A percentile compares a stretch with the other conserved stretches of the same genome.
Evolutionary conservation across 2,888 invertebrate genomes (phyloP).

Genomic region (Dasypolia templi): DNA sequence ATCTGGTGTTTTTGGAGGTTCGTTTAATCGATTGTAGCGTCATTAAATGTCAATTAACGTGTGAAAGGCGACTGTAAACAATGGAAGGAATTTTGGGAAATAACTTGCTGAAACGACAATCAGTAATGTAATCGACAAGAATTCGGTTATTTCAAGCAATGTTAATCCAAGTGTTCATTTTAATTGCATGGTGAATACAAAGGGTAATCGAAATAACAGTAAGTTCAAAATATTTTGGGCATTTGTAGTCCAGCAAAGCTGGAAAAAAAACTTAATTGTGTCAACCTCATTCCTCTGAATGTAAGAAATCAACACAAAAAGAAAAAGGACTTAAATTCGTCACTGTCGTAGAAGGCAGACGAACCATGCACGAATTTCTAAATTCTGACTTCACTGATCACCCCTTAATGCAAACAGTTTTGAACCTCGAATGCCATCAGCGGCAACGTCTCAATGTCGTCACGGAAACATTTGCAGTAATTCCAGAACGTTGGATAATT

Average conservation of each 20-base stretch:
- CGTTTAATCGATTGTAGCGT: constrained; percentile 6
- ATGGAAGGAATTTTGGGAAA: neutral
- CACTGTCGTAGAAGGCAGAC: neutral
- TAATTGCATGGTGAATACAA: neutral
- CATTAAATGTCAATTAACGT: constrained; percentile 27
- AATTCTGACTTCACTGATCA: neutral
- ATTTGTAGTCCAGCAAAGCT: neutral
- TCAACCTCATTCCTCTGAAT: neutral
- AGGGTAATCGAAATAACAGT: neutral
- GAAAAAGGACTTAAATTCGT: neutral
- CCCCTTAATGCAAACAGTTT: constrained; percentile 33
- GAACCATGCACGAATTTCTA: neutral
- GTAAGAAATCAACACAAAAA: neutral
- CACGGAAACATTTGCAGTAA: constrained; percentile 70
- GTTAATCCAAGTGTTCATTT: neutral
- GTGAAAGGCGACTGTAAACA: constrained; percentile 5
- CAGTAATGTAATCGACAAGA: neutral
- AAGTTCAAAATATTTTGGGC: neutral
- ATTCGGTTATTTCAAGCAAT: neutral
- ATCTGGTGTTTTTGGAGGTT: constrained; percentile 15
- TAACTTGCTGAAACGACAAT: neutral
- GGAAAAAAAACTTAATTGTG: neutral
- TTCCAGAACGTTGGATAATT: constrained; percentile 73
- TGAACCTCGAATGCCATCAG: constrained; percentile 25
- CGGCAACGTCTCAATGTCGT: constrained; percentile 63